A percentile compares a stretch with the other conserved stretches of the same genome.
Conservation (phyloP, 2,888 invertebrate species). For the Amiota minor region DNA sequence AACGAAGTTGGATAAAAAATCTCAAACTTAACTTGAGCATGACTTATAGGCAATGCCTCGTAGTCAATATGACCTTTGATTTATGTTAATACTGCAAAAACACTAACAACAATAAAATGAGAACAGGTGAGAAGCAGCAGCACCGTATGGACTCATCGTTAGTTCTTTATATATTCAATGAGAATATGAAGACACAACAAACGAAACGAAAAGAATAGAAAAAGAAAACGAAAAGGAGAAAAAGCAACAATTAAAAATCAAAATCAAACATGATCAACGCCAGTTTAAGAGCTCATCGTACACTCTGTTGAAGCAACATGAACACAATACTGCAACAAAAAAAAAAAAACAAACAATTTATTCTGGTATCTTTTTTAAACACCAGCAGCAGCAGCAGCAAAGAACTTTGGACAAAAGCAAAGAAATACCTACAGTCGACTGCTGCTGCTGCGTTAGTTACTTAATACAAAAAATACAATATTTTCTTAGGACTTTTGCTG, state of each 20-base stretch:
- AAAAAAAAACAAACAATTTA: slow-evolving; percentile 11
- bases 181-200: slow-evolving; percentile 39
- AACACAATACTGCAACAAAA: slow-evolving; percentile 47
- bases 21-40: slow-evolving; percentile 7
- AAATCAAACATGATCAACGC: slow-evolving; percentile 73
- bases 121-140: slow-evolving; percentile 62
- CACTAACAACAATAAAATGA: slow-evolving; percentile 28
- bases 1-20: slow-evolving; percentile 19
- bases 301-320: slow-evolving; percentile 63
- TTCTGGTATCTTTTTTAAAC: too few species aligned
- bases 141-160: slow-evolving; percentile 39
- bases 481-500: not conserved
- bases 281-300: slow-evolving; percentile 62
- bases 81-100: slow-evolving; percentile 56
- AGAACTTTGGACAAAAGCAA: slow-evolving; percentile 29
- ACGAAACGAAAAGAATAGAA: slow-evolving; percentile 9
- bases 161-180: slow-evolving; percentile 20
- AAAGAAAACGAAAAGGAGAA: slow-evolving; percentile 32
- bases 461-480: not conserved
- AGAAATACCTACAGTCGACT: slow-evolving; percentile 9
- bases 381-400: slow-evolving; percentile 28
- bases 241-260: slow-evolving; percentile 73
- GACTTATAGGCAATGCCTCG: slow-evolving; percentile 22
- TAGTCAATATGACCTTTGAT: slow-evolving; percentile 60
- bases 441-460: not conserved